Evolutionary conservation across 35 echinoderm and acorn worm genomes (phyloP).

Genomic region (Ophioderma brevispina): DNA sequence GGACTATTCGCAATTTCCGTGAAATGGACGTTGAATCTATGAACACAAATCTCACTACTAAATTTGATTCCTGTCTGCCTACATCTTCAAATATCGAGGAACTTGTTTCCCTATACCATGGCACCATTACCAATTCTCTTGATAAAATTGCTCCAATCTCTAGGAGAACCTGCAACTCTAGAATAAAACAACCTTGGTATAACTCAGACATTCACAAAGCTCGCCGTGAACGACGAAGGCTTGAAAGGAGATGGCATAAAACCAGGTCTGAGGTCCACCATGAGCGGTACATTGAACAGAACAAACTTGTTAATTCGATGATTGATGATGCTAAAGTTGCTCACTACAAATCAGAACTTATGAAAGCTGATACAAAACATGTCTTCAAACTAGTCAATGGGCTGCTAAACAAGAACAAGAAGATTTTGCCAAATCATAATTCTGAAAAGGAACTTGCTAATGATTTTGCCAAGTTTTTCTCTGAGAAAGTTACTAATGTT

Average conservation of each 20-base stretch:
- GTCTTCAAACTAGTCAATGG: conserved; percentile 11
- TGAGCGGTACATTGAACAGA: background rate
- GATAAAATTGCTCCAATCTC: conserved; percentile 19
- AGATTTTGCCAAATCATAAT: background rate
- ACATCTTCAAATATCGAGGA: background rate
- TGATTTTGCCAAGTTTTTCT: background rate
- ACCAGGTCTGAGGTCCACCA: background rate
- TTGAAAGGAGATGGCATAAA: conserved; percentile 35
- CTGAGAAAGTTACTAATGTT: background rate
- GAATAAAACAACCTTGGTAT: conserved; percentile 8
- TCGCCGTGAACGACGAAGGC: background rate
- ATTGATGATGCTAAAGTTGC: conserved; percentile 6
- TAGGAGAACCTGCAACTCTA: background rate
- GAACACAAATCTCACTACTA: background rate
- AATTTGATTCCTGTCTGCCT: background rate
- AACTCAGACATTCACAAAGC: conserved; percentile 21
- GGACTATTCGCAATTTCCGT: background rate
- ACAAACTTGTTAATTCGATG: background rate
- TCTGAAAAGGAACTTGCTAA: background rate
- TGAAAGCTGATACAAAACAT: background rate
- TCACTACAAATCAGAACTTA: background rate
- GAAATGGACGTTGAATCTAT: background rate
- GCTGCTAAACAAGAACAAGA: conserved; percentile 12
- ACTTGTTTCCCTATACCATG: background rate
- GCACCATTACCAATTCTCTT: background rate